Percentiles rank a stretch among this genome's conserved stretches.
Evolutionary conservation across 2,888 invertebrate species (phyloP).

Genomic region (Melanostoma scalare): DNA sequence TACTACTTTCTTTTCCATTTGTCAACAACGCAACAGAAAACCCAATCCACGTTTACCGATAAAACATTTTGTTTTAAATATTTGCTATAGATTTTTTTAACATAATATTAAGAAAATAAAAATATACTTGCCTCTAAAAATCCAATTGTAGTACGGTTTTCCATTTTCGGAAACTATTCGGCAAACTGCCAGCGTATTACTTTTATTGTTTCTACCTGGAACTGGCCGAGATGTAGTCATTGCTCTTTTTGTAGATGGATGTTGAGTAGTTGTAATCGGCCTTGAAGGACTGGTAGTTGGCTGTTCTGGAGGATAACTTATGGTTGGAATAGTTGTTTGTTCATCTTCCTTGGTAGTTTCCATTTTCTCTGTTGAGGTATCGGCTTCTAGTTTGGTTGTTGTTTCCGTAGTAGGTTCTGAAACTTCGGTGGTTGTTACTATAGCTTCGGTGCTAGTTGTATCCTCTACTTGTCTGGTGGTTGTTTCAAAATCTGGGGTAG

Average conservation of each 20-base stretch:
- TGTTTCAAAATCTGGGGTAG: background rate
- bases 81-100: no score
- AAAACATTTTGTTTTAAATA: no score
- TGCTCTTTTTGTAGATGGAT: background rate
- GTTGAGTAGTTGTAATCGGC: background rate
- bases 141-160: slow-evolving; percentile 35
- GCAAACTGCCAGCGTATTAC: background rate
- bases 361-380: background rate
- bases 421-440: slow-evolving; percentile 5
- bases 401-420: background rate
- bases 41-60: background rate
- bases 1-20: background rate
- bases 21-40: background rate
- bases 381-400: background rate
- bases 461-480: background rate
- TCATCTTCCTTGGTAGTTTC: background rate
- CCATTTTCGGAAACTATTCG: slow-evolving; percentile 1
- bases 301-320: background rate
- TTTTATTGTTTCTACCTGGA: background rate
- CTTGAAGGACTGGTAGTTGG: slow-evolving; percentile 4
- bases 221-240: background rate
- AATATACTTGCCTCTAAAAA: slow-evolving; percentile 41
- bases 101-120: background rate
- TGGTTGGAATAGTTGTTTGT: background rate
- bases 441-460: background rate